Base-by-base conservation (phyloP, 2,113 vertebrate genomes). In the Centropristis striata region DNA sequence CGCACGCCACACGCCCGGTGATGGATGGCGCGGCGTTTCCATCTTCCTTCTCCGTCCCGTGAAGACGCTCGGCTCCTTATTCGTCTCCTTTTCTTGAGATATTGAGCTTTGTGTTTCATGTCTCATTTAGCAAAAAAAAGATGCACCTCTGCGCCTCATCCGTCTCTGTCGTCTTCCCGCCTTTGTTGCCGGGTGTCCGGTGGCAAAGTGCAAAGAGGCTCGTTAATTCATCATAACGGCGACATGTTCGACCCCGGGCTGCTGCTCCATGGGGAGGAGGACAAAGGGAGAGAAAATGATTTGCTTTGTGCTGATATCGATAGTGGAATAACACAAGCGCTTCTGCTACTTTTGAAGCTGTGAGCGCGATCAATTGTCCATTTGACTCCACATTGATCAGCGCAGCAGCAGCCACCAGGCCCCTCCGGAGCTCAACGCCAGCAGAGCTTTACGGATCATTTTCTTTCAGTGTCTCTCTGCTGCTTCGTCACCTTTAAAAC, bases 341-440 rank as follows among this genome's bases (percentile, higher is more conserved):
- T 51, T 73, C 51, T 46, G n/a, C 7, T 13, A 8, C n/a, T n/a
- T 75, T 50, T 27, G 16, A 36, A 53, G 21, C 23, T 4, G 1
- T 27, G 46, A 61, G 0, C 8, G 0, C 0, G 36, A 83, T 55
- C 28, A 46, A 54, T 83, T 67, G 41, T 71, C 37, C 68, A 54
- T 78, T 61, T 54, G 53, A 60, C 21, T 47, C 15, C 21, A 12
- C 23, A 72, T 25, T 49, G 54, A 72, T 67, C 23, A 23, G 5
- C 54, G 39, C 53, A 28, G 60, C 28, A 46, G 71, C 41, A 12
- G 2, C 65, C 25, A 11, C n/a, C n/a, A 3, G 36, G 15, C 47
- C 10, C 58, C 14, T 32, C 5, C 25, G 10, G 25, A 59, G 42
- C 3, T 39, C 13, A 41, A 47, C n/a, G n/a, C n/a, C n/a, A n/a